Conservation (phyloP, 2,113 vertebrate species). For the Rhabdomys dilectus region DNA sequence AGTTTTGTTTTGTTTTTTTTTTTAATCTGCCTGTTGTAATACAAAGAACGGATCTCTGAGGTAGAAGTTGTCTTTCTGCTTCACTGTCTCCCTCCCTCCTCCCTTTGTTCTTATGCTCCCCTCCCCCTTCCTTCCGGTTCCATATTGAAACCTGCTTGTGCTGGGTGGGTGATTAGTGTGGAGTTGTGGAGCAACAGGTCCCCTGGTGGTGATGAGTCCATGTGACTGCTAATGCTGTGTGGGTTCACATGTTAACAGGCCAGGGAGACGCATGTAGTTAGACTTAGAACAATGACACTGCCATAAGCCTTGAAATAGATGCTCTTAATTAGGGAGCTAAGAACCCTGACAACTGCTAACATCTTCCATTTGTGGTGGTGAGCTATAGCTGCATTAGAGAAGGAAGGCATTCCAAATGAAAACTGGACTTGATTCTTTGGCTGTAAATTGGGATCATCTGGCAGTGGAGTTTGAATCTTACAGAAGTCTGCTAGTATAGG, state of each 20-base stretch:
- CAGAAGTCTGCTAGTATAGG: not conserved
- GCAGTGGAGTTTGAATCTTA: constrained; percentile 54
- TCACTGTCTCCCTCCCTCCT: constrained; percentile 19
- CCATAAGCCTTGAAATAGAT: constrained; percentile 81
- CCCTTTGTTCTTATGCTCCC: constrained; percentile 72
- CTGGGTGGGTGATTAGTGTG: constrained; percentile 79
- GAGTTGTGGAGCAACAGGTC: constrained; percentile 85
- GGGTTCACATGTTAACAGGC: constrained; percentile 83
- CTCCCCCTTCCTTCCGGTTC: constrained; percentile 63
- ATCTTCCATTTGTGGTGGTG: constrained; percentile 76
- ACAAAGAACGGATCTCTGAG: constrained; percentile 65
- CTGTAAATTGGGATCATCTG: constrained; percentile 58
- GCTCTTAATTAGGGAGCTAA: constrained; percentile 77
- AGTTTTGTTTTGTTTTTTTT: not conserved
- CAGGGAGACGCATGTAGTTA: constrained; percentile 73
- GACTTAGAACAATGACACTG: constrained; percentile 58
- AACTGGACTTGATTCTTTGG: constrained; percentile 46
- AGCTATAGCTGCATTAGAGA: constrained; percentile 83
- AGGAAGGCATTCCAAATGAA: constrained; percentile 81
- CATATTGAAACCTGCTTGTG: constrained; percentile 74
- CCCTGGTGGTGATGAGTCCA: constrained; percentile 78
- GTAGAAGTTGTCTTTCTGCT: constrained; percentile 64
- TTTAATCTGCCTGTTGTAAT: not conserved
- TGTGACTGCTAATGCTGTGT: constrained; percentile 65
- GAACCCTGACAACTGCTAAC: constrained; percentile 83